Conservation (phyloP, 2,113 vertebrate species). For the Ceyx melanurus region DNA sequence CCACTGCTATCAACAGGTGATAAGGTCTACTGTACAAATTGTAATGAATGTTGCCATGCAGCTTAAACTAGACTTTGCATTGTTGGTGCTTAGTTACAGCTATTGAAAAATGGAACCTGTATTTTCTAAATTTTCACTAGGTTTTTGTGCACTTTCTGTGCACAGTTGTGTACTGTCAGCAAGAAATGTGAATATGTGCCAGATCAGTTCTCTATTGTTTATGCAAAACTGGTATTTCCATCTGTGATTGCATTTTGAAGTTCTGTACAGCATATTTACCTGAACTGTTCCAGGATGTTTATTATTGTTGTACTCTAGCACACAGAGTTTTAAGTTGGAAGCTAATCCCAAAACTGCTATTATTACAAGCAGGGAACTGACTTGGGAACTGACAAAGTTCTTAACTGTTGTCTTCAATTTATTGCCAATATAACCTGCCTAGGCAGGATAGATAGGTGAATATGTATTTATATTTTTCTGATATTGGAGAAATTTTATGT, state of each 20-base stretch:
- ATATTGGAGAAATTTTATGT: not conserved
- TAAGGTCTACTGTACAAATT: not conserved
- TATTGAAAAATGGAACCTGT: not conserved
- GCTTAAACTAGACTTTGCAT: not conserved
- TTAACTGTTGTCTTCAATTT: not conserved
- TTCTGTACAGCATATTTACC: not conserved
- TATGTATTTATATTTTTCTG: not conserved
- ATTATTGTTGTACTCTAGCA: not conserved
- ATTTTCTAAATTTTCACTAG: not conserved
- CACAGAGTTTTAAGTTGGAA: accelerated
- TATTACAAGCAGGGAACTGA: not conserved
- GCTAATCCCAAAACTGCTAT: not conserved
- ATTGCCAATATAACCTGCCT: not conserved
- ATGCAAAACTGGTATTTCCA: not conserved
- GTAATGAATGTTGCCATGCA: not conserved
- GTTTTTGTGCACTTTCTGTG: not conserved
- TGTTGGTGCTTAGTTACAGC: not conserved
- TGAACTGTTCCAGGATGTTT: not conserved
- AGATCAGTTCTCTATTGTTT: not conserved
- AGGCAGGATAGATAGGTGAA: not conserved
- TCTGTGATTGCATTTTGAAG: not conserved
- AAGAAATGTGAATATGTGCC: not conserved
- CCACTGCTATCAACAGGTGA: not conserved
- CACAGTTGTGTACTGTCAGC: not conserved
- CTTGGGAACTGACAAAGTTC: not conserved